phyloP scores from a whole-genome alignment of 2,113 vertebrate genomes.

The Hassar affinis region DNA sequence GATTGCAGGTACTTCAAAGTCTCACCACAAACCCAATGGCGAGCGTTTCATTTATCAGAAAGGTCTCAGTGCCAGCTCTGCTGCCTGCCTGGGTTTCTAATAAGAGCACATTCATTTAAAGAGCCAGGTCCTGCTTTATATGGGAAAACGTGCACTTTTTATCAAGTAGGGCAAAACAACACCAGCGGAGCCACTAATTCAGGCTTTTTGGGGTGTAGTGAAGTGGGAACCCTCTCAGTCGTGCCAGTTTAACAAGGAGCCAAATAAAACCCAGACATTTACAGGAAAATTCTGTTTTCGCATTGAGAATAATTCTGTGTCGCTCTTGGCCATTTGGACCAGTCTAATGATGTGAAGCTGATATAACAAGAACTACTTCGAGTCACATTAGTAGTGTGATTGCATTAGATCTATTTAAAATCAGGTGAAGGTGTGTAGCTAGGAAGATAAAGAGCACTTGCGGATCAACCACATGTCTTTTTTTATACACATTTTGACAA shows the following conservation, averaged over 20 bases:
- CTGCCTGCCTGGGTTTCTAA: constrained; percentile 47
- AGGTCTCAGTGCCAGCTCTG: constrained; percentile 46
- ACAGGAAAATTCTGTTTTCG: neutral
- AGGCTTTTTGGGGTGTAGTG: constrained; percentile 44
- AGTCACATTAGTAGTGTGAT: neutral
- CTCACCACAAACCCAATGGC: constrained; percentile 45
- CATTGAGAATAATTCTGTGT: neutral
- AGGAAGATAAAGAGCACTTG: constrained; percentile 20
- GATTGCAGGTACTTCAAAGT: constrained; percentile 55
- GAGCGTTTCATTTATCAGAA: constrained; percentile 49
- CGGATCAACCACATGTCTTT: constrained; percentile 18
- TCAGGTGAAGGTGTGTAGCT: neutral
- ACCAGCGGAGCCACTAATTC: constrained; percentile 39
- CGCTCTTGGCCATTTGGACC: neutral
- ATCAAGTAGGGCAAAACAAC: constrained; percentile 31
- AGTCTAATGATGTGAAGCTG: neutral
- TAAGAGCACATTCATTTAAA: constrained; percentile 45
- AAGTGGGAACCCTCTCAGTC: constrained; percentile 27
- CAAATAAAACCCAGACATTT: constrained; percentile 6
- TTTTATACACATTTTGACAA: constrained; percentile 34
- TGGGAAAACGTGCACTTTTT: constrained; percentile 22
- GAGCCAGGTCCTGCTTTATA: constrained; percentile 23
- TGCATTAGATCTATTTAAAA: constrained; percentile 22
- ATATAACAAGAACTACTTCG: neutral
- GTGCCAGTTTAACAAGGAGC: constrained; percentile 13